Percentiles rank a stretch among this genome's conserved stretches.
Evolutionary conservation across 2,113 vertebrate species (phyloP).

Genomic region (Datnioides undecimradiatus): DNA sequence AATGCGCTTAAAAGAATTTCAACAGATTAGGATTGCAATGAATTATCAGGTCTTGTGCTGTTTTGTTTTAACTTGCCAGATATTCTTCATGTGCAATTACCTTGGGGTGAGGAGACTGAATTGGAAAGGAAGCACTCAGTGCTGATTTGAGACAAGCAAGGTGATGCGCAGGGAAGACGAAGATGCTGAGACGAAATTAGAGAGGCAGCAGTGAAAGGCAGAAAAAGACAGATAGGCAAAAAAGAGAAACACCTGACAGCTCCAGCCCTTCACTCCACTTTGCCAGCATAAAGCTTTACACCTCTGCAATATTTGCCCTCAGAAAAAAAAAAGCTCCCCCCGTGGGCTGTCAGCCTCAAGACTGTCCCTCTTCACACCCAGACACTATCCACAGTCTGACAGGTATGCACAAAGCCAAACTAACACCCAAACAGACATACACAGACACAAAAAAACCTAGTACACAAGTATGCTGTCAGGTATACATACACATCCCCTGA

Average conservation of each 20-base stretch:
- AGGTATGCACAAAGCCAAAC: conserved; percentile 51
- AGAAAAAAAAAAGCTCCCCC: conserved; percentile 52
- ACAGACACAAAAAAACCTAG: conserved; percentile 29
- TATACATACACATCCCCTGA: conserved; percentile 27
- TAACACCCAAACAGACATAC: conserved; percentile 40
- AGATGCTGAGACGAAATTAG: conserved; percentile 42
- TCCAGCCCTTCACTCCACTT: conserved; percentile 51
- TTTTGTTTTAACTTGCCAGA: conserved; percentile 21
- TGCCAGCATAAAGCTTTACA: conserved; percentile 54
- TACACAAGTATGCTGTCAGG: conserved; percentile 56
- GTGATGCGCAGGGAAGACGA: conserved; percentile 18
- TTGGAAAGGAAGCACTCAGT: conserved; percentile 15
- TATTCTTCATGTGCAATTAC: conserved; percentile 42
- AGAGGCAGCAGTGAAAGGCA: conserved; percentile 37
- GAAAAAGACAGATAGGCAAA: conserved; percentile 39
- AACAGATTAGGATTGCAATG: conserved; percentile 13
- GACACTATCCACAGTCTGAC: conserved; percentile 46
- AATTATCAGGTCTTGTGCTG: conserved; percentile 11
- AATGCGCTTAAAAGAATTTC: conserved; percentile 6
- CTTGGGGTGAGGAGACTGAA: conserved; percentile 17
- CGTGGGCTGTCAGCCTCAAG: conserved; percentile 57
- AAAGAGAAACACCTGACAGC: conserved; percentile 60
- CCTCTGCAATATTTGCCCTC: conserved; percentile 48
- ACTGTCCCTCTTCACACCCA: conserved; percentile 67
- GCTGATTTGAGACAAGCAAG: conserved; percentile 35